Conservation (phyloP, 2,888 invertebrate genomes). For the Malacosoma neustria region DNA sequence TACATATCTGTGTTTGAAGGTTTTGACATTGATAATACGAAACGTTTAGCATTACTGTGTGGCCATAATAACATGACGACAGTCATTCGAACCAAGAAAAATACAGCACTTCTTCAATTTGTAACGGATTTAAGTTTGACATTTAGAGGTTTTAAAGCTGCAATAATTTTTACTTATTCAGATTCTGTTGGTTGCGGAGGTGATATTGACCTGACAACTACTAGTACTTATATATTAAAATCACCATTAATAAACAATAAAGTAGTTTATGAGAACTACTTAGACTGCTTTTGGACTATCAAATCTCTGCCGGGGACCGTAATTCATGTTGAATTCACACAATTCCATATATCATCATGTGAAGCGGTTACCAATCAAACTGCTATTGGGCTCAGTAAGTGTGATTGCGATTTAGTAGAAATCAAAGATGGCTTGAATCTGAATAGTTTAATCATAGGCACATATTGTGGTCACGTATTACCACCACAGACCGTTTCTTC, state of each 20-base stretch:
- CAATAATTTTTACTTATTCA: slow-evolving; percentile 74
- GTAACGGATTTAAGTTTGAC: slow-evolving; percentile 49
- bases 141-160: slow-evolving; percentile 74
- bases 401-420: slow-evolving; percentile 84
- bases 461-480: slow-evolving; percentile 78
- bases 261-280: slow-evolving; percentile 74
- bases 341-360: slow-evolving; percentile 70
- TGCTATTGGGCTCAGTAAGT: slow-evolving; percentile 52
- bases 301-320: slow-evolving; percentile 74
- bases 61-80: slow-evolving; percentile 77
- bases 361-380: slow-evolving; percentile 49
- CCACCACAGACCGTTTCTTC: slow-evolving; percentile 77
- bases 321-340: slow-evolving; percentile 74
- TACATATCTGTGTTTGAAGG: slow-evolving; percentile 76
- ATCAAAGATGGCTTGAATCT: slow-evolving; percentile 82
- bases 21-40: slow-evolving; percentile 29
- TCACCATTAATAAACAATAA: slow-evolving; percentile 40
- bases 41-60: slow-evolving; percentile 76
- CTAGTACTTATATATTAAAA: slow-evolving; percentile 44
- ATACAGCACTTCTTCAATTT: slow-evolving; percentile 72
- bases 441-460: slow-evolving; percentile 78
- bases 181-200: slow-evolving; percentile 81
- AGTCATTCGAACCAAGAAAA: slow-evolving; percentile 74
- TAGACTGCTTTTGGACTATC: slow-evolving; percentile 87
- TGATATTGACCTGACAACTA: slow-evolving; percentile 64